Evolutionary conservation across 2,113 vertebrate species (phyloP), one percentile per base, ranked within the genome.

Genomic region (Romanogobio albipinnatus): DNA sequence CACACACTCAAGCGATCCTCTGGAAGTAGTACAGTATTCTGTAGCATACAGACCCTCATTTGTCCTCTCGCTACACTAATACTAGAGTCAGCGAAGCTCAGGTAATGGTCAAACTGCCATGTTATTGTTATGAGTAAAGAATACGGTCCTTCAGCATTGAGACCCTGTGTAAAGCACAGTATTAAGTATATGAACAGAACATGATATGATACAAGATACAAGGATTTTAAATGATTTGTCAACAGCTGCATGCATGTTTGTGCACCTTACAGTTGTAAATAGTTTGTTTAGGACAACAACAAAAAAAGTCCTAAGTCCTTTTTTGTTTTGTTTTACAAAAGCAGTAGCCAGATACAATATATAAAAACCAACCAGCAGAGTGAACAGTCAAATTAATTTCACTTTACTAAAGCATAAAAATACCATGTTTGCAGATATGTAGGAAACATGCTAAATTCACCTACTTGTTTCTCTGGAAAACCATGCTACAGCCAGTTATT

Each of bases 21-120:
- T 53, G 74, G 78, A 84, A 85, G 86, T 68, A 90, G 86, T 56
- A 86, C 76, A 87, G 74, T 17, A 81, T 68, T 45, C 45, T 14
- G 58, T 61, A 73, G 85, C 88, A 59, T 82, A 83, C 62, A 85
- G 56, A 68, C 80, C 33, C 73, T 70, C 53, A 76, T 80, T 86
- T 84, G 85, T 88, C 84, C 70, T 86, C 56, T 82, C 84, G 78
- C 86, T 24, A 58, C 49, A 85, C 79, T 70, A 49, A 45, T 62
- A 49, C 61, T 39, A 77, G 66, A 79, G 81, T 88, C 86, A 24
- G 19, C 59, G 58, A 70, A 88, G 81, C 11, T 14, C 19, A 49
- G 66, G 84, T 87, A 70, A 58, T 82, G 78, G 26, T 74, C 29
- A 76, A 85, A 87, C 83, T 36, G 85, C 80, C 87, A 85, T 47